phyloP scores from a whole-genome alignment of 2,113 vertebrate genomes.

The Vulpes ferrilata region DNA sequence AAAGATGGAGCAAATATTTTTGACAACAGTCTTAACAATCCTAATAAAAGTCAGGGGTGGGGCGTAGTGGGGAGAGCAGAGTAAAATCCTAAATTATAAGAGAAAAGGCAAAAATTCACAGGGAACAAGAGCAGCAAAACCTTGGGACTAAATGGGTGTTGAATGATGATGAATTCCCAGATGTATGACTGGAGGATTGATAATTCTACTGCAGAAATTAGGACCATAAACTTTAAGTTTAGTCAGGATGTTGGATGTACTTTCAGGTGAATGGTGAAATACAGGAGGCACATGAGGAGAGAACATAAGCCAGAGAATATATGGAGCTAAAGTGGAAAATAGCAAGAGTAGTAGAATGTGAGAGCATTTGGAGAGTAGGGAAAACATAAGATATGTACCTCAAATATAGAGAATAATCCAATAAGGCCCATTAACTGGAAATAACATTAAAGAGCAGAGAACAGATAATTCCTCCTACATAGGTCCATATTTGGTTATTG shows the following conservation, averaged over 20 bases:
- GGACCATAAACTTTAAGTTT: background rate
- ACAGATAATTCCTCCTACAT: background rate
- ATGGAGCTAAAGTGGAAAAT: background rate
- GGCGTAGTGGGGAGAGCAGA: background rate
- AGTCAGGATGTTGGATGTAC: background rate
- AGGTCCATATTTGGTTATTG: background rate
- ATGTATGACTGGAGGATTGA: background rate
- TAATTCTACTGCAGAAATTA: background rate
- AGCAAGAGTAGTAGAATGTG: background rate
- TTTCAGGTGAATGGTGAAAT: background rate
- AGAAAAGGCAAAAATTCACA: background rate
- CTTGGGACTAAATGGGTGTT: background rate
- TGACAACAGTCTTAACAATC: background rate
- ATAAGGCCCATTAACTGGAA: constrained; percentile 15
- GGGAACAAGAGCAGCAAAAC: background rate
- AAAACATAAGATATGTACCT: background rate
- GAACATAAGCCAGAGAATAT: background rate
- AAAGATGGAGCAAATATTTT: constrained; percentile 44
- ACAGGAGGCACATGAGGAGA: background rate
- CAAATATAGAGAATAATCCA: constrained; percentile 15
- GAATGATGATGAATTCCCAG: constrained; percentile 3
- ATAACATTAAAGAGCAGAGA: background rate
- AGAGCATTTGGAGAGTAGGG: background rate
- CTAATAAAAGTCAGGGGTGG: background rate
- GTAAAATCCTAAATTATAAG: constrained; percentile 25